These are phyloP conservation scores for Phymanthus crucifer DNA, from an alignment of 92 coral and sea anemone species.

Conservation along the genomic window DNA sequence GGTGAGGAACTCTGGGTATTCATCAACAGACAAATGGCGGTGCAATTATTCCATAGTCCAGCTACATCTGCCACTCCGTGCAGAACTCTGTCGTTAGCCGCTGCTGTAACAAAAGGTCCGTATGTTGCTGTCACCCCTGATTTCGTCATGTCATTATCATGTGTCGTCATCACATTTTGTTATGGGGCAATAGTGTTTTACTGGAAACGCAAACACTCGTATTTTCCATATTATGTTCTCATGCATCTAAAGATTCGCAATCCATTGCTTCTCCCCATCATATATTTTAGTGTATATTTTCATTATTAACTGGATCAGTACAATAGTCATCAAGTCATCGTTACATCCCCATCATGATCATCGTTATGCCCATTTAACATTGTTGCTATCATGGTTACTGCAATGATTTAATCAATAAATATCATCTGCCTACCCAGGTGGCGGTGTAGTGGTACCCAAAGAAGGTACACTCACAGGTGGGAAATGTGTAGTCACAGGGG, in stretches of 20 bases:
- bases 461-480: conserved; percentile 65
- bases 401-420: background rate
- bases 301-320: too few relatives aligned
- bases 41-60: conserved; percentile 82
- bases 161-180: too few relatives aligned
- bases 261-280: too few relatives aligned
- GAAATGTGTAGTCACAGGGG: conserved; percentile 56
- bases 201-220: too few relatives aligned
- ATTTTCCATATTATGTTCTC: too few relatives aligned
- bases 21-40: conserved; percentile 73
- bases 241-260: too few relatives aligned
- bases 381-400: too few relatives aligned
- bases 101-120: conserved; percentile 61
- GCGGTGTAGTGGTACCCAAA: conserved; percentile 53
- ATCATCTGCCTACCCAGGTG: conserved; percentile 34
- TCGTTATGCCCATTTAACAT: background rate
- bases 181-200: too few relatives aligned
- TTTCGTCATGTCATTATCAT: too few relatives aligned
- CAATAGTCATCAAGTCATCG: too few relatives aligned
- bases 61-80: conserved; percentile 63
- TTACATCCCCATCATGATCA: background rate
- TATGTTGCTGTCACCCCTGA: background rate
- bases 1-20: conserved; percentile 97
- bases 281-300: too few relatives aligned
- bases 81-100: conserved; percentile 60